These are phyloP conservation scores for Chondrosia reniformis DNA, from an alignment of 37 sponge, comb jelly and placozoan genomes.

Conservation along the genomic window DNA sequence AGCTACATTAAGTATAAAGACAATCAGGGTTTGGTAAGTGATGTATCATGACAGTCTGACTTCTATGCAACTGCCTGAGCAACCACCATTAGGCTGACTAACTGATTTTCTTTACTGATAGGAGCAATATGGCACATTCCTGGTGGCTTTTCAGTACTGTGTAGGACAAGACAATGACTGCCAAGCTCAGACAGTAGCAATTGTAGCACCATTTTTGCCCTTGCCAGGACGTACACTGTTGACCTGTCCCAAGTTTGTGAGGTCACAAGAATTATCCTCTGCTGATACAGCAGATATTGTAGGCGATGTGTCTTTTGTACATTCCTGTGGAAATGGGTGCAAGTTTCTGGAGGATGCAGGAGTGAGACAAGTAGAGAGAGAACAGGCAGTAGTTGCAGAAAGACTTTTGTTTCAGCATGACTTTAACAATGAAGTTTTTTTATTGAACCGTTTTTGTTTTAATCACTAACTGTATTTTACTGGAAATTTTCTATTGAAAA, in stretches of 20 bases:
- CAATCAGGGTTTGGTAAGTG: background rate
- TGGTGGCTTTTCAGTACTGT: background rate
- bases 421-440: background rate
- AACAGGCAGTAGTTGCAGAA: background rate
- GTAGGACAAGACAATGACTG: too few relatives aligned
- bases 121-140: background rate
- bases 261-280: background rate
- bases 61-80: background rate
- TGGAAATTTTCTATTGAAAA: too few relatives aligned
- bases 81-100: background rate
- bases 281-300: background rate
- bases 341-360: background rate
- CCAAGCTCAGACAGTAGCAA: background rate
- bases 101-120: background rate
- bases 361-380: background rate
- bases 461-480: too few relatives aligned
- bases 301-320: background rate
- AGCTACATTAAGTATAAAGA: background rate
- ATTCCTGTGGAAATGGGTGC: background rate
- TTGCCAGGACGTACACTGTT: background rate
- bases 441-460: background rate
- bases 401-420: background rate
- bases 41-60: background rate
- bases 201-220: background rate
- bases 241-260: background rate